Percentiles rank a stretch among this genome's conserved stretches.
These are phyloP conservation scores for Hyposoter dolosus DNA, from an alignment of 2,888 invertebrate species.

Conservation along the genomic window DNA sequence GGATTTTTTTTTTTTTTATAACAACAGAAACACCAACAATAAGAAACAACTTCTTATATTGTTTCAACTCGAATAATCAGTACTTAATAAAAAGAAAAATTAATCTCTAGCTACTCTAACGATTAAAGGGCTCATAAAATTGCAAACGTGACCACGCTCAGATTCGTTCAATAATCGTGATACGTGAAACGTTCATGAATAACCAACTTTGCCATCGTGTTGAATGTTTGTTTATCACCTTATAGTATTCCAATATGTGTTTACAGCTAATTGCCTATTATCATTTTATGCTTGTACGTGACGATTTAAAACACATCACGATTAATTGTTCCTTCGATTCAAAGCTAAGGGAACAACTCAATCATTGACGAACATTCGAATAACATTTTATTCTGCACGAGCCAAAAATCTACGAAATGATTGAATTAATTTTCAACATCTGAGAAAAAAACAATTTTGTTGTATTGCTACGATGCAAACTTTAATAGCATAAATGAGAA, in stretches of 20 bases:
- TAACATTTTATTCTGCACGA: neutral
- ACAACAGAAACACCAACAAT: neutral
- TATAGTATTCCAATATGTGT: conserved; percentile 3
- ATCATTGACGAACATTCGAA: conserved; percentile 1
- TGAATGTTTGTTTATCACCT: conserved; percentile 18
- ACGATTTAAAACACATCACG: conserved; percentile 34
- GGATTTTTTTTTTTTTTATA: neutral
- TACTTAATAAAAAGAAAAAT: neutral
- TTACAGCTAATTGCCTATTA: conserved; percentile 44
- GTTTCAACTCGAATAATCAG: neutral
- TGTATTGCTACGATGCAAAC: neutral
- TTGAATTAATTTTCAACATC: neutral
- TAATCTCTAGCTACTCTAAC: neutral
- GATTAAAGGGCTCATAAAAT: conserved; percentile 21
- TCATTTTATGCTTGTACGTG: conserved; percentile 26
- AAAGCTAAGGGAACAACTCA: conserved; percentile 21
- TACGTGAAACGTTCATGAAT: neutral
- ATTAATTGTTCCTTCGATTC: neutral
- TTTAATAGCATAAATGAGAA: neutral
- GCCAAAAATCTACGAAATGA: neutral
- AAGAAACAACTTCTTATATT: neutral
- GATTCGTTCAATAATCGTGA: conserved; percentile 3
- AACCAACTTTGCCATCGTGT: conserved; percentile 16
- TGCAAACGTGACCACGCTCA: neutral
- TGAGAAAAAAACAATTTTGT: neutral